phyloP scores from a whole-genome alignment of 1,140 invertebrate genomes.

The Drosophila prosaltans region DNA sequence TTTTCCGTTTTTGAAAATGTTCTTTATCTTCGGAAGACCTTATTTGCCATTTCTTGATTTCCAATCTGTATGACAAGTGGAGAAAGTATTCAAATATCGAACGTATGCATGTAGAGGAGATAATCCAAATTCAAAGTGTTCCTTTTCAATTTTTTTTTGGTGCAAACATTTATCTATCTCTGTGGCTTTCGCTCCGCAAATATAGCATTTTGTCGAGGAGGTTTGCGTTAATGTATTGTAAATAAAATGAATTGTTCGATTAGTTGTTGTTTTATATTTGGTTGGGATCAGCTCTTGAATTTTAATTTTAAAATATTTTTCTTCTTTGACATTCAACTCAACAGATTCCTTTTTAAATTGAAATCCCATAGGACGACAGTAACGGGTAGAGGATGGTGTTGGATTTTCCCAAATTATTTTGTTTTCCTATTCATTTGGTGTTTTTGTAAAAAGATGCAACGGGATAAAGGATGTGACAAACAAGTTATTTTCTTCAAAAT shows the following conservation, averaged over 20 bases:
- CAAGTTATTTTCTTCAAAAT: slow-evolving; percentile 8
- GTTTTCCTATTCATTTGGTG: not conserved
- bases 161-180: too few relatives aligned
- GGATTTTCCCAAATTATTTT: too few relatives aligned
- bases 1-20: too few relatives aligned
- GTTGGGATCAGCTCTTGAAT: not conserved
- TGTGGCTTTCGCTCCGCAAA: too few relatives aligned
- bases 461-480: slow-evolving; percentile 24
- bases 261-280: not conserved
- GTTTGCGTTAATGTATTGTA: not conserved
- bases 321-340: not conserved
- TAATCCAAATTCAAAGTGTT: too few relatives aligned
- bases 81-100: not conserved
- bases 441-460: slow-evolving; percentile 9
- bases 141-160: too few relatives aligned
- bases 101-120: too few relatives aligned
- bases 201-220: not conserved
- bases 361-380: too few relatives aligned
- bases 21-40: too few relatives aligned
- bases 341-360: too few relatives aligned
- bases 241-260: not conserved
- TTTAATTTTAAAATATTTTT: not conserved
- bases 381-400: too few relatives aligned
- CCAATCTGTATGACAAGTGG: not conserved
- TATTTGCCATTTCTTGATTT: not conserved